Conservation (phyloP, 2,888 invertebrate species). For the Augochlorella aurata region DNA sequence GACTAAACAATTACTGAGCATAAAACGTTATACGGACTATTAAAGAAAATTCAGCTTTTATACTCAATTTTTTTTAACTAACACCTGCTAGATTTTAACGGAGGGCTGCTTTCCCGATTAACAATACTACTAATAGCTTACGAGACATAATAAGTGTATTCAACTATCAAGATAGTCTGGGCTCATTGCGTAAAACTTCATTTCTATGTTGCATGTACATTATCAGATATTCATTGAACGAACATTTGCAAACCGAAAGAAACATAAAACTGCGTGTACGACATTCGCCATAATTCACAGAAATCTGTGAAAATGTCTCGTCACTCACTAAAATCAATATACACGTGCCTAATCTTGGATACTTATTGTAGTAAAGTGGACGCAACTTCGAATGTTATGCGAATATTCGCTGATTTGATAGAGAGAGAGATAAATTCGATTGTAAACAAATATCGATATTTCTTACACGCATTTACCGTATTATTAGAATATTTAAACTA, state of each 20-base stretch:
- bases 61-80: background rate
- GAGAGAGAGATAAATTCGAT: no score
- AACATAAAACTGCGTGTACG: background rate
- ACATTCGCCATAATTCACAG: background rate
- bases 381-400: no score
- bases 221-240: background rate
- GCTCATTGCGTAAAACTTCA: background rate
- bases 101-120: background rate
- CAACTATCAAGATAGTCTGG: background rate
- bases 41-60: no score
- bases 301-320: background rate
- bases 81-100: background rate
- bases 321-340: background rate
- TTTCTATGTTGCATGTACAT: background rate
- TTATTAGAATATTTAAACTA: no score
- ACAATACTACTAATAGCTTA: background rate
- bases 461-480: no score
- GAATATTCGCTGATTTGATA: no score
- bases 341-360: background rate
- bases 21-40: no score
- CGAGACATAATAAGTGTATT: background rate
- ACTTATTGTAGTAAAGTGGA: no score
- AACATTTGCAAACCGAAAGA: background rate
- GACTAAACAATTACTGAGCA: background rate
- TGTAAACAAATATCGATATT: no score